Conservation (phyloP, 1,140 invertebrate species). For the Rhagoletis zephyria region DNA sequence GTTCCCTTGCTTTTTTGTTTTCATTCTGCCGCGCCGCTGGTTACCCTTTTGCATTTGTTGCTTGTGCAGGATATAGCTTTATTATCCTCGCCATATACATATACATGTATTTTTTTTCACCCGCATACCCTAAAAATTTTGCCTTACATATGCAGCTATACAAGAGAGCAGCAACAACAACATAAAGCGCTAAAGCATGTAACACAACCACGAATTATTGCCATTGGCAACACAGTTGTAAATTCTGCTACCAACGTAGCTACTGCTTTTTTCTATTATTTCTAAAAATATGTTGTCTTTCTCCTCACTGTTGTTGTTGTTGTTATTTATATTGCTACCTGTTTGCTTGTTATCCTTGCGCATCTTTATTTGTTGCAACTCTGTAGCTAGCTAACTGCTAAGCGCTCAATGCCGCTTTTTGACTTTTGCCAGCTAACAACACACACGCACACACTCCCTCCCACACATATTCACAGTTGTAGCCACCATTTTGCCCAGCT, state of each 20-base stretch:
- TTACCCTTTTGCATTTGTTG: not conserved
- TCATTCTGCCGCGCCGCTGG: not conserved
- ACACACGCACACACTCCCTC: not conserved
- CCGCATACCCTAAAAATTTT: not conserved
- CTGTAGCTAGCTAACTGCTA: not conserved
- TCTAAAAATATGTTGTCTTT: not conserved
- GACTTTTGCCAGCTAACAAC: conserved; percentile 23
- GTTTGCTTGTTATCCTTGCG: conserved; percentile 45
- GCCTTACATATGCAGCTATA: not conserved
- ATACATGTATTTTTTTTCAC: not conserved
- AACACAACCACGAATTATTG: conserved; percentile 43
- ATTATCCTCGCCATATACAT: not conserved
- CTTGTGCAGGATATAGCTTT: not conserved
- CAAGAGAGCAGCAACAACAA: not conserved
- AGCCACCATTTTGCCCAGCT: not conserved
- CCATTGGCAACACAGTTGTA: conserved; percentile 50
- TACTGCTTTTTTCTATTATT: not conserved
- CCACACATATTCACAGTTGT: not conserved
- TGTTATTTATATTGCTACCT: conserved; percentile 6
- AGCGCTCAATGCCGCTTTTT: conserved; percentile 52
- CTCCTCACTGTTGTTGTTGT: not conserved
- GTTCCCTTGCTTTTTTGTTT: not conserved
- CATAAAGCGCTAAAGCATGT: not conserved
- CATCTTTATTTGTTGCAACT: conserved; percentile 13
- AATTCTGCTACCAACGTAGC: conserved; percentile 25